Evolutionary conservation across 2,888 invertebrate species (phyloP), one percentile per base, ranked within the genome.

Genomic region (Nesidiocoris tenuis): DNA sequence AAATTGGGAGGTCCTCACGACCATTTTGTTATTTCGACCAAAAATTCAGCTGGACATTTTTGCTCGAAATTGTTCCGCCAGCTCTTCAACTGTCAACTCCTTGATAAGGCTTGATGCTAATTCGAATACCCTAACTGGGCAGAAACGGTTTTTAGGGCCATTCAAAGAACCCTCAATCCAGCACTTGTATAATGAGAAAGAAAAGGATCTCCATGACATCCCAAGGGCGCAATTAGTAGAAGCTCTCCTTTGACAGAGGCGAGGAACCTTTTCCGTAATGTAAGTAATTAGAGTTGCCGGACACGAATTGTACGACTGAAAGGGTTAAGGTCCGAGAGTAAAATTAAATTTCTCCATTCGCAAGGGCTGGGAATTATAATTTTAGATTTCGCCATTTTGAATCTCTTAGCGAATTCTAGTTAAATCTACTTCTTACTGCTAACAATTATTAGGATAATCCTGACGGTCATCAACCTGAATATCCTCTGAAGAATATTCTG

Each of bases 361-460:
- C 12, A 7, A 3, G 39, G 12, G 5, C 39, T 12, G 3, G 12
- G 39, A 12, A 39, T 12, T 39, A 7, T 3, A 39, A 39, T 39
- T 39, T 39, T 12, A 39, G 39, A 39, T 39, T n/a, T n/a, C n/a
- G n/a, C n/a, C n/a, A n/a, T n/a, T n/a, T n/a, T n/a, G n/a, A n/a
- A n/a, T n/a, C n/a, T n/a, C n/a, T n/a, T n/a, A n/a, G n/a, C n/a
- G n/a, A n/a, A n/a, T n/a, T n/a, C n/a, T 23, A 61, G 23, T 23
- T 61, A 61, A 61, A 61, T 23, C 61, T n/a, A 61, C 23, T 21
- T 61, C 61, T 61, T 16, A 61, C 1, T 21, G 16, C 21, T 61
- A 54, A 54, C 54, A 9, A 54, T 7, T 54, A 3, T 57, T 18
- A 57, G n/a, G n/a, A n/a, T n/a, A n/a, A n/a, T n/a, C n/a, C n/a